phyloP scores from a whole-genome alignment of 1,140 invertebrate genomes.

The Heliconius hewitsoni region DNA sequence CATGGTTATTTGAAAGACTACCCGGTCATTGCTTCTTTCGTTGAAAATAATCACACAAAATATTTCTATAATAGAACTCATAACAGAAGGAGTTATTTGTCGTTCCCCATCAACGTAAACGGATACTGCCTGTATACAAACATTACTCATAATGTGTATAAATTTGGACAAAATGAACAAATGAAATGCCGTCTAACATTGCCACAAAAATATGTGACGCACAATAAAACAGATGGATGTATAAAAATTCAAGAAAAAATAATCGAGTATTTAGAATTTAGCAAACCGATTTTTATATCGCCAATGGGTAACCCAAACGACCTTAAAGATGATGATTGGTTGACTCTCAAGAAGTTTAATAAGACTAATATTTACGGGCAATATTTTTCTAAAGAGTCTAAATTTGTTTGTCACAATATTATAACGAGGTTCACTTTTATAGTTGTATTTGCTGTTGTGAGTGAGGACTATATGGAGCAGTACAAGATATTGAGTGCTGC shows the following conservation, averaged over 20 bases:
- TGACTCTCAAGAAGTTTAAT: constrained; percentile 42
- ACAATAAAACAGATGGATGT: constrained; percentile 53
- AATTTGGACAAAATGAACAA: constrained; percentile 64
- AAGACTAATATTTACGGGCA: constrained; percentile 48
- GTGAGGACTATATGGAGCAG: constrained; percentile 33
- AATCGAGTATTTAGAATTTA: constrained; percentile 44
- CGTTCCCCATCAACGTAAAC: constrained; percentile 51
- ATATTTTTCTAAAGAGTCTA: constrained; percentile 43
- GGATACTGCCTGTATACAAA: constrained; percentile 55
- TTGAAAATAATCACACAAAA: constrained; percentile 55
- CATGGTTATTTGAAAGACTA: constrained; percentile 58
- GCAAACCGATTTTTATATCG: constrained; percentile 50
- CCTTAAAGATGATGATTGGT: constrained; percentile 55
- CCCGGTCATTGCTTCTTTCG: constrained; percentile 58
- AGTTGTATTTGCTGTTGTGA: constrained; percentile 52
- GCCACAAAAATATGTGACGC: constrained; percentile 21
- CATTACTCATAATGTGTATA: constrained; percentile 46
- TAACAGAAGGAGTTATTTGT: constrained; percentile 37
- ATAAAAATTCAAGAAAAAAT: constrained; percentile 54
- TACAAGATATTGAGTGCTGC: constrained; percentile 56
- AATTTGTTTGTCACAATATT: constrained; percentile 59
- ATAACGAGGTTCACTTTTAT: constrained; percentile 51
- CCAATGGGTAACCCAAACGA: constrained; percentile 59
- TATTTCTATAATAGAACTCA: constrained; percentile 55
- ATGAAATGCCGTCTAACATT: constrained; percentile 55